phyloP scores from a whole-genome alignment of 2,113 vertebrate species.

The Dendrocopos noguchii region DNA sequence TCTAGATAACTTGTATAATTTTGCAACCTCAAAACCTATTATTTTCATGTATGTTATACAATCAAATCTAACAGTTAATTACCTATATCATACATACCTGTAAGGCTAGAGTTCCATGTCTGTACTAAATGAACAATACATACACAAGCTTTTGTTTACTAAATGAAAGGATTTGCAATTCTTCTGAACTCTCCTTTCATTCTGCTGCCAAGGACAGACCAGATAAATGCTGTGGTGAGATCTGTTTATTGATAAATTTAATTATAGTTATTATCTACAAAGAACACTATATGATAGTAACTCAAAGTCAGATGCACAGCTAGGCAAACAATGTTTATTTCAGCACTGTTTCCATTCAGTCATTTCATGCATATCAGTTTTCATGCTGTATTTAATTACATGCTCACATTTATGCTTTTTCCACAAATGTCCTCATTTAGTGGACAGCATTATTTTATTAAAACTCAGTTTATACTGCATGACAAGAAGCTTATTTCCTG shows the following conservation, averaged over 20 bases:
- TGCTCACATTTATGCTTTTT: not conserved
- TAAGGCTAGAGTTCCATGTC: not conserved
- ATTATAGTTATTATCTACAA: conserved; percentile 30
- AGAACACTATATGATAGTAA: not conserved
- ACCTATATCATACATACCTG: not conserved
- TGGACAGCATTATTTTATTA: not conserved
- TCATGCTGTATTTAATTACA: not conserved
- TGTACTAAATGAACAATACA: not conserved
- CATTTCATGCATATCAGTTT: not conserved
- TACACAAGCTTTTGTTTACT: conserved; percentile 4
- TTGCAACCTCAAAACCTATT: not conserved
- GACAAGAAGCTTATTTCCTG: not conserved
- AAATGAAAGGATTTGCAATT: not conserved
- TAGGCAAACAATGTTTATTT: not conserved
- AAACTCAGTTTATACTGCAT: not conserved
- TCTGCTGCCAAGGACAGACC: conserved; percentile 16
- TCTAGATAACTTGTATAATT: not conserved
- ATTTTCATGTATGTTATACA: not conserved
- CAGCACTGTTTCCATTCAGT: not conserved
- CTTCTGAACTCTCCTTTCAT: conserved; percentile 21
- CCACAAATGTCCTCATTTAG: not conserved
- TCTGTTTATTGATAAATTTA: conserved; percentile 49
- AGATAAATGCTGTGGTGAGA: conserved; percentile 7
- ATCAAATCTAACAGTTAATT: not conserved
- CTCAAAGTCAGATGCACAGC: not conserved